These are phyloP conservation scores for Ferrisia virgata DNA, from an alignment of 2,888 invertebrate species.

Conservation along the genomic window DNA sequence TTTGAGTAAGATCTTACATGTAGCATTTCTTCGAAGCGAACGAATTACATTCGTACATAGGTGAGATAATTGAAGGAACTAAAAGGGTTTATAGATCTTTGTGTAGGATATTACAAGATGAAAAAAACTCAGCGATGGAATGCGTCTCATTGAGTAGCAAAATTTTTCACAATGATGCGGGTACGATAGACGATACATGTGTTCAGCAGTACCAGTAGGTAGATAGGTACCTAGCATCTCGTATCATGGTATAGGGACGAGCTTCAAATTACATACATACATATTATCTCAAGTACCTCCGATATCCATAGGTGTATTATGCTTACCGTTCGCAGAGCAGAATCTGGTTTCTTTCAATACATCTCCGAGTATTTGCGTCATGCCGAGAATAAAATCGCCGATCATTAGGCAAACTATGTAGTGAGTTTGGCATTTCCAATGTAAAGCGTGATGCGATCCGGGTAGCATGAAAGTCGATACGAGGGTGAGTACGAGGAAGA, in stretches of 20 bases:
- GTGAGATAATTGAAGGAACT: neutral
- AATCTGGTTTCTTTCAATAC: conserved; percentile 49
- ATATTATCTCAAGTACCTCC: too few relatives aligned
- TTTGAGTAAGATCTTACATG: neutral
- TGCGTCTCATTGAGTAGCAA: neutral
- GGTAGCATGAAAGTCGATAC: conserved; percentile 76
- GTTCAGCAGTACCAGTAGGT: too few relatives aligned
- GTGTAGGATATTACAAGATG: neutral
- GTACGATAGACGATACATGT: neutral
- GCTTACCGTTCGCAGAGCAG: conserved; percentile 65
- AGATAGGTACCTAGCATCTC: too few relatives aligned
- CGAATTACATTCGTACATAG: neutral
- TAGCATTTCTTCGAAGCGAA: too few relatives aligned
- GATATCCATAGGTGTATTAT: too few relatives aligned
- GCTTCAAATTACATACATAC: neutral
- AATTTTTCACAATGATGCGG: neutral
- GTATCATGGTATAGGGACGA: too few relatives aligned
- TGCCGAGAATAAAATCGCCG: conserved; percentile 75
- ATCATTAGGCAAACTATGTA: conserved; percentile 79
- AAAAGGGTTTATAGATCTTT: neutral
- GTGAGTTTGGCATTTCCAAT: conserved; percentile 85
- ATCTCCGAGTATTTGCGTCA: conserved; percentile 68
- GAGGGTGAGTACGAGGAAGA: conserved; percentile 77
- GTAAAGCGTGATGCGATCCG: conserved; percentile 78
- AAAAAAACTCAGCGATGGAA: neutral